Base-by-base conservation (phyloP, 1,140 invertebrate genomes). In the Drosophila ananassae region DNA sequence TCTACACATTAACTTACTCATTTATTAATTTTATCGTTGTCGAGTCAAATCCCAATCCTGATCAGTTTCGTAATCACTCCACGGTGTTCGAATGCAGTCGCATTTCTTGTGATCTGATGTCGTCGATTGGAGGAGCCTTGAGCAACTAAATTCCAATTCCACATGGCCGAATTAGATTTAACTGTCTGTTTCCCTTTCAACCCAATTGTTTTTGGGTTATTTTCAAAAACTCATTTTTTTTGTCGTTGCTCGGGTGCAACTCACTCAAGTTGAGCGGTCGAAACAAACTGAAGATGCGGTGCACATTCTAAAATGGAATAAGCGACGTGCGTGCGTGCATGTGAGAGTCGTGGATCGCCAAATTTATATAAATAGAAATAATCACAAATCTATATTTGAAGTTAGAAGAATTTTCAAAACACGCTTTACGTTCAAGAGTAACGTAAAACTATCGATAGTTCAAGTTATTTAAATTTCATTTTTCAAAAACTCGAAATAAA, bases 231-330 rank as follows among this genome's bases (percentile, higher is more conserved):
- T 77, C 67, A 37, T 50, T 57, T 64, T 17, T 17, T 64, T 59
- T 50, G 57, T 89, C 34, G 53, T 67, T 66, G 50, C 58, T 66
- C 68, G 76, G 17, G 47, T 74, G 64, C 73, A 84, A 78, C 75
- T 87, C 76, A 89, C 81, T 87, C 79, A 69, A 89, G 83, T 89
- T 89, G 84, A 89, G 83, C 79, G 76, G 68, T 79, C 77, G 75
- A 73, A 79, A 77, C 73, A 89, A 84, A 89, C 84, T 83, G 53
- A 89, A 81, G 77, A 77, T 57, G 32, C 56, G 59, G 66, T 78
- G 69, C 68, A 79, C 64, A 79, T 89, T 89, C 73, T 62, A 55
- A 73, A 80, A 90, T 83, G 80, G 72, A 72, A 78, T 74, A 79
- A 74, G 68, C 80, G 73, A 55, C 73, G 62, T 52, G 72, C 66